phyloP scores from a whole-genome alignment of 2,888 invertebrate genomes.

The Tetragonisca angustula region DNA sequence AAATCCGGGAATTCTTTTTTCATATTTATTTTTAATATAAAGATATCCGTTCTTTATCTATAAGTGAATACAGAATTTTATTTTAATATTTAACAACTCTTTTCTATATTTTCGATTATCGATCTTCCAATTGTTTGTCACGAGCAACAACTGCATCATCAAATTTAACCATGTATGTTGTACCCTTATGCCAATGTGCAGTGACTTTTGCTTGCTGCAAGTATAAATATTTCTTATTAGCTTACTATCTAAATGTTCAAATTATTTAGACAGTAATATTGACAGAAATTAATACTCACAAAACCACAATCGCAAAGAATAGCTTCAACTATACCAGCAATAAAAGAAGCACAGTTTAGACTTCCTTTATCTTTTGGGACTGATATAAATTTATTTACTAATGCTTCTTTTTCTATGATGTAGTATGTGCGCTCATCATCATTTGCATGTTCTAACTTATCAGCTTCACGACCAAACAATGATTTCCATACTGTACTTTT shows the following conservation, averaged over 20 bases:
- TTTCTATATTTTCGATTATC: slow-evolving; percentile 84
- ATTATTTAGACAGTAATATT: no score
- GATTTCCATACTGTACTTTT: slow-evolving; percentile 99
- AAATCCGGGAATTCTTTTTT: background rate
- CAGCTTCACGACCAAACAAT: slow-evolving; percentile 98
- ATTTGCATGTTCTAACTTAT: slow-evolving; percentile 98
- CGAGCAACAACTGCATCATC: slow-evolving; percentile 96
- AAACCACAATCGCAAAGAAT: slow-evolving; percentile 97
- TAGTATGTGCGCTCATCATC: slow-evolving; percentile 99
- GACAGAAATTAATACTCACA: slow-evolving; percentile 88
- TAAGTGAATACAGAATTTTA: background rate
- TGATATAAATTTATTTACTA: slow-evolving; percentile 98
- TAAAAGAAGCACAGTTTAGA: slow-evolving; percentile 98
- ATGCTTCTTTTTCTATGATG: slow-evolving; percentile 98
- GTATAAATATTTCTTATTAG: background rate
- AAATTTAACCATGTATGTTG: slow-evolving; percentile 99
- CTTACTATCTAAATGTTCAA: slow-evolving; percentile 1
- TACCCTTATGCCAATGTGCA: slow-evolving; percentile 99
- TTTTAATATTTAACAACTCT: background rate
- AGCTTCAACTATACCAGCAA: slow-evolving; percentile 98
- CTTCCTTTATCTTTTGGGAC: slow-evolving; percentile 99
- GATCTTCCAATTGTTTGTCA: slow-evolving; percentile 96
- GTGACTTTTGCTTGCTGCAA: slow-evolving; percentile 97
- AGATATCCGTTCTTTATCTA: background rate
- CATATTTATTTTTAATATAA: background rate